Evolutionary conservation across 2,797 vertebrate species (phyloP).

Genomic region (Eulemur mongoz): DNA sequence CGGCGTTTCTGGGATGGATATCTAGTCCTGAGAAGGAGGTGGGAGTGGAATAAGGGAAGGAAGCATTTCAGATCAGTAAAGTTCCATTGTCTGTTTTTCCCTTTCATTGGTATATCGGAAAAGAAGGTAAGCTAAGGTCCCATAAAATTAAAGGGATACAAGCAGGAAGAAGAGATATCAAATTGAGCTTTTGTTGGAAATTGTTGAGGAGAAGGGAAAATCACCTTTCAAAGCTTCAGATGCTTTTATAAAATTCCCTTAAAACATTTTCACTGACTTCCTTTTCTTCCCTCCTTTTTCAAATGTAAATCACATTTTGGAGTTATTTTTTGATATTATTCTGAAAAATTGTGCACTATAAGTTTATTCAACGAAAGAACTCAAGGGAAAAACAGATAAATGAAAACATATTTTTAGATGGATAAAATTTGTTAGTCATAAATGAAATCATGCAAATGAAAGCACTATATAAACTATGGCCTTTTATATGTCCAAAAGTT

Average conservation of each 20-base stretch:
- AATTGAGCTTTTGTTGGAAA: slow-evolving; percentile 64
- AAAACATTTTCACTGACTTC: slow-evolving; percentile 40
- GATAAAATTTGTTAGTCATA: slow-evolving; percentile 45
- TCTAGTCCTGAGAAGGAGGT: background rate
- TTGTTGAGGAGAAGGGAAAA: slow-evolving; percentile 51
- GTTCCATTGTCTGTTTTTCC: slow-evolving; percentile 34
- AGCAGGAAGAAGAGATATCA: slow-evolving; percentile 5
- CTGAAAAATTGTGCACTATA: slow-evolving; percentile 12
- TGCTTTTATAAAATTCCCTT: slow-evolving; percentile 51
- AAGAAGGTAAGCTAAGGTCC: slow-evolving; percentile 46
- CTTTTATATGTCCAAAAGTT: slow-evolving; percentile 31
- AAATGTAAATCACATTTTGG: slow-evolving; percentile 63
- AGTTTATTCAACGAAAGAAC: slow-evolving; percentile 35
- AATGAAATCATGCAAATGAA: slow-evolving; percentile 59
- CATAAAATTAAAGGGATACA: slow-evolving; percentile 53
- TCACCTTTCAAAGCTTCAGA: slow-evolving; percentile 43
- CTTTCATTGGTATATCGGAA: slow-evolving; percentile 56
- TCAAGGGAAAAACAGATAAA: background rate
- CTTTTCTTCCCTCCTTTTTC: slow-evolving; percentile 47
- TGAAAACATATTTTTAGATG: slow-evolving; percentile 26
- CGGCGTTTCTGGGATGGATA: background rate
- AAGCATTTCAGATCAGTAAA: slow-evolving; percentile 52
- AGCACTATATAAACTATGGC: background rate
- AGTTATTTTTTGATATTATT: slow-evolving; percentile 51
- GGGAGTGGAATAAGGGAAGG: background rate